phyloP scores from a whole-genome alignment of 2,113 vertebrate genomes.

The Microtus pennsylvanicus region DNA sequence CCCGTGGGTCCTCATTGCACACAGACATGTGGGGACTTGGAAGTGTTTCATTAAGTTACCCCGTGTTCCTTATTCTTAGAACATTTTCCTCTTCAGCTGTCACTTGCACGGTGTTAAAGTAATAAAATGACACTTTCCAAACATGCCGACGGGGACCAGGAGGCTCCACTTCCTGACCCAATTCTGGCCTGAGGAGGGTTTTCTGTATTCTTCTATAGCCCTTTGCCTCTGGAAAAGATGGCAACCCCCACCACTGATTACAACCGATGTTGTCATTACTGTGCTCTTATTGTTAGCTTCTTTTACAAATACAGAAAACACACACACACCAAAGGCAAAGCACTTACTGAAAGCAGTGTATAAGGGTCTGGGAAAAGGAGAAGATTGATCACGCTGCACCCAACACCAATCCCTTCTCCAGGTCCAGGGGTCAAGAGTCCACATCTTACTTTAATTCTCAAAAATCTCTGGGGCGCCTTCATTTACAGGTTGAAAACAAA shows the following conservation, averaged over 20 bases:
- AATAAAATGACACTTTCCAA: slow-evolving; percentile 55
- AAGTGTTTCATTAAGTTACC: slow-evolving; percentile 54
- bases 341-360: not conserved
- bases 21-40: not conserved
- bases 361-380: not conserved
- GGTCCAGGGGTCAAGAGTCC: not conserved
- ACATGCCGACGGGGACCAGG: slow-evolving; percentile 20
- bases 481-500: slow-evolving; percentile 1
- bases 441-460: not conserved
- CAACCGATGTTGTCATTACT: not conserved
- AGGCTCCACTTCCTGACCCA: not conserved
- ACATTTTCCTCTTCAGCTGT: slow-evolving; percentile 10
- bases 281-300: not conserved
- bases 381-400: not conserved
- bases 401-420: not conserved
- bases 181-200: not conserved
- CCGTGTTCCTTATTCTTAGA: slow-evolving; percentile 43
- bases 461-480: not conserved
- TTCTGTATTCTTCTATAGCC: not conserved
- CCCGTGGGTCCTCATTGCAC: not conserved
- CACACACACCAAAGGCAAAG: not conserved
- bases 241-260: not conserved
- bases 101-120: not conserved
- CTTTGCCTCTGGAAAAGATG: slow-evolving; percentile 15
- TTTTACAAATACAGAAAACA: slow-evolving; percentile 45